These are phyloP conservation scores for Myocastor coypus DNA, from an alignment of 2,113 vertebrate species.

Conservation along the genomic window DNA sequence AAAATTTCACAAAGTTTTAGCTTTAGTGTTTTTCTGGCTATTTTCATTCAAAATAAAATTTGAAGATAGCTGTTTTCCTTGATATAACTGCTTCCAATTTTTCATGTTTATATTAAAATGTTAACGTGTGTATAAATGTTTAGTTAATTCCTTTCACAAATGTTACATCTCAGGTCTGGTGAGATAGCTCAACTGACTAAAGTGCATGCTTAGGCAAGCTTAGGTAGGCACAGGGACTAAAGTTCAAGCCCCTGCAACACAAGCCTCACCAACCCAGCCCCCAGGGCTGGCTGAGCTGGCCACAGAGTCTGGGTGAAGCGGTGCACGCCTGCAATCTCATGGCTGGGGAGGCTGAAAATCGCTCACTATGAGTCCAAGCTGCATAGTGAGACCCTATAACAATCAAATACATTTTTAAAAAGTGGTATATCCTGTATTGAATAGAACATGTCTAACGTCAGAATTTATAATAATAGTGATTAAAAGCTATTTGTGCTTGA, in stretches of 20 bases:
- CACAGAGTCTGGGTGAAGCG: no score
- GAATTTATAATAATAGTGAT: background rate
- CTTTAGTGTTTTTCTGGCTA: background rate
- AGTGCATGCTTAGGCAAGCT: no score
- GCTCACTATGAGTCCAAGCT: no score
- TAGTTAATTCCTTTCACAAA: background rate
- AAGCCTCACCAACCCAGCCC: no score
- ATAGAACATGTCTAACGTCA: background rate
- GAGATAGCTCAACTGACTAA: no score
- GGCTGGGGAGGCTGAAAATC: no score
- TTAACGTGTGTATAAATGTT: background rate
- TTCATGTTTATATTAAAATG: background rate
- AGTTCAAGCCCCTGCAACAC: no score
- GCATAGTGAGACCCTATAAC: no score
- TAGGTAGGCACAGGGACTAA: no score
- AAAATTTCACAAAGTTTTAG: background rate
- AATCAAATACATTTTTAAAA: no score
- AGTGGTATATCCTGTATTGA: background rate
- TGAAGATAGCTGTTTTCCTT: background rate
- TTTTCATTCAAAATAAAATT: slow-evolving; percentile 11
- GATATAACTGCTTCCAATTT: background rate
- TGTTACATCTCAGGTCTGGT: background rate
- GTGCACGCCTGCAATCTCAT: no score
- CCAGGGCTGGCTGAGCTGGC: no score
- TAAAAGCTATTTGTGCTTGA: background rate